Base-by-base conservation (phyloP, 2,888 invertebrate genomes). In the Hydraecia micacea region DNA sequence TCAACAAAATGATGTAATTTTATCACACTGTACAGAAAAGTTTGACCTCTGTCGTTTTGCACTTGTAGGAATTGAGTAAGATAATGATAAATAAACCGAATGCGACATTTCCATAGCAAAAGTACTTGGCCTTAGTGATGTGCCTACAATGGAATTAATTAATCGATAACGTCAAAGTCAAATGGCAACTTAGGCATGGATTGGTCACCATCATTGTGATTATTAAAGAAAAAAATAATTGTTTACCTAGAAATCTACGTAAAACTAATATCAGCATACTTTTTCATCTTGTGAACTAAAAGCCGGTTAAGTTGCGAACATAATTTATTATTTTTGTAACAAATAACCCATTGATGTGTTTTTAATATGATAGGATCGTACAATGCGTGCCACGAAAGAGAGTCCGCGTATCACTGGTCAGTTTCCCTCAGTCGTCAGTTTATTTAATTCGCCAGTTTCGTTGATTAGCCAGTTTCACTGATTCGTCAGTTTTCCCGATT, bases 1-100 rank as follows among this genome's bases (percentile, higher is more conserved):
- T 76, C 49, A 73, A 58, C 52, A 39, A 67, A 79, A 85, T 84
- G 79, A 86, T 72, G 87, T 76, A 86, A 86, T 81, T 86, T 86
- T 81, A 83, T 86, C 77, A 67, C 42, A 36, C 69, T 68, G 67
- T 71, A 83, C 81, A 81, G 78, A 88, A 89, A 88, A 87, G 81
- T 82, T 84, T 87, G 87, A 90, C 87, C 88, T 87, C 85, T 88
- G 87, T 82, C 83, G 67, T 88, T 88, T 89, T 86, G 81, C 87
- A 86, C 86, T 80, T 77, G 80, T 60, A 73, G 66, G 71, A 84
- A 77, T 84, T 85, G 85, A 85, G 84, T 83, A 75, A 86, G 71
- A 68, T 79, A 63, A 25, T 77, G 74, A 83, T 85, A 82, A 77
- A 63, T 84, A 58, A 72, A 71, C 73, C 73, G 86, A 86, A 86